These are phyloP conservation scores for Tiaroga cobitis DNA, from an alignment of 2,797 vertebrate species.

Conservation along the genomic window DNA sequence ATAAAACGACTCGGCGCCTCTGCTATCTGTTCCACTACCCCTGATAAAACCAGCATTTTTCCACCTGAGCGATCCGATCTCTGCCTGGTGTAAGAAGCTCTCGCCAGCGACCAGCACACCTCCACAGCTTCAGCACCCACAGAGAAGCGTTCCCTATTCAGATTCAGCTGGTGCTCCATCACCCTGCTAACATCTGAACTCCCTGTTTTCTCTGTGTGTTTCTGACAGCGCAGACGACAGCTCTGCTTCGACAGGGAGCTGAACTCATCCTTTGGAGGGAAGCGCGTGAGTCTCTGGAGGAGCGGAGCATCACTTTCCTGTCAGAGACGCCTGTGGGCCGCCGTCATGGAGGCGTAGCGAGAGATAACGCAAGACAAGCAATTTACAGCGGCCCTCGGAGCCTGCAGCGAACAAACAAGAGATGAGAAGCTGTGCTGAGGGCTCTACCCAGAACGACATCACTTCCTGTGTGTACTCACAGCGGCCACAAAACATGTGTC, in stretches of 20 bases:
- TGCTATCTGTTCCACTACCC: constrained; percentile 67
- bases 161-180: constrained; percentile 70
- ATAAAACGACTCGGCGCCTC: constrained; percentile 57
- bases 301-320: constrained; percentile 74
- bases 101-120: background rate
- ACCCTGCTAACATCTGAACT: constrained; percentile 71
- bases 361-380: constrained; percentile 71
- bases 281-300: constrained; percentile 62
- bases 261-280: constrained; percentile 71
- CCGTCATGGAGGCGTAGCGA: constrained; percentile 60
- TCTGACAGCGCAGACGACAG: constrained; percentile 69
- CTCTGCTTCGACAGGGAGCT: constrained; percentile 68
- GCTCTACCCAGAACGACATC: constrained; percentile 19
- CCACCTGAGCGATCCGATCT: constrained; percentile 68
- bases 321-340: constrained; percentile 68
- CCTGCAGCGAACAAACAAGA: constrained; percentile 28
- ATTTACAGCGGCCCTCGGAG: constrained; percentile 47
- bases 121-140: background rate
- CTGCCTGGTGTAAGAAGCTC: constrained; percentile 37
- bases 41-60: constrained; percentile 69
- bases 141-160: constrained; percentile 50
- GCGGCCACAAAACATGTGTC: background rate
- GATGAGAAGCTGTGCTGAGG: constrained; percentile 32
- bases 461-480: constrained; percentile 10
- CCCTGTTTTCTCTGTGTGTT: constrained; percentile 49